Percentiles rank a stretch among this genome's conserved stretches.
These are phyloP conservation scores for Lathronympha strigana DNA, from an alignment of 2,888 invertebrate genomes.

Conservation along the genomic window DNA sequence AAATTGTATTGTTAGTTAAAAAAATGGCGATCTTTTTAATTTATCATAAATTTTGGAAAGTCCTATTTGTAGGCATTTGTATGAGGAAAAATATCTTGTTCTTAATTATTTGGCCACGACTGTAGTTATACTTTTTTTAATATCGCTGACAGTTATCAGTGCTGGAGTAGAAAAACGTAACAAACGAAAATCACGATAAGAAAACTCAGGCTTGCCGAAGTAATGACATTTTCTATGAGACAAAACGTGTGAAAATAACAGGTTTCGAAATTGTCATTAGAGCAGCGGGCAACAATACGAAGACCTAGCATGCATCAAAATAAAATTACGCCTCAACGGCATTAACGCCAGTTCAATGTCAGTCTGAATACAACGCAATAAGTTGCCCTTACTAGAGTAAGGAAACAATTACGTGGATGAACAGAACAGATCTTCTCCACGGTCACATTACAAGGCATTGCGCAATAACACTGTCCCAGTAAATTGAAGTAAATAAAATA, in stretches of 20 bases:
- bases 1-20: too few species aligned
- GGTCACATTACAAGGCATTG: slow-evolving; percentile 33
- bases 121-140: too few species aligned
- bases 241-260: not conserved
- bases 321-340: slow-evolving; percentile 12
- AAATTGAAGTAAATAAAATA: slow-evolving; percentile 3
- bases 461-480: slow-evolving; percentile 31
- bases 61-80: too few species aligned
- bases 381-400: slow-evolving; percentile 37
- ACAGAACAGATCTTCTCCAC: slow-evolving; percentile 39
- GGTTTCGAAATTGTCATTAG: not conserved
- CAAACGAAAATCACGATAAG: too few species aligned
- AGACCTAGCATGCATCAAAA: slow-evolving; percentile 7
- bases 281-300: not conserved
- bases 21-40: too few species aligned
- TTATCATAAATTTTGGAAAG: too few species aligned
- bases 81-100: too few species aligned
- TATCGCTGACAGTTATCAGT: too few species aligned
- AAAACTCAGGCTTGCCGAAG: too few species aligned
- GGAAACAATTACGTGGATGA: slow-evolving; percentile 41
- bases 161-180: too few species aligned
- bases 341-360: slow-evolving; percentile 30
- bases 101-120: too few species aligned
- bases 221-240: not conserved
- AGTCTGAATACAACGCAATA: slow-evolving; percentile 39